Percentiles rank a stretch among this genome's conserved stretches.
Conservation (phyloP, 2,113 vertebrate species). For the Ranitomeya variabilis region DNA sequence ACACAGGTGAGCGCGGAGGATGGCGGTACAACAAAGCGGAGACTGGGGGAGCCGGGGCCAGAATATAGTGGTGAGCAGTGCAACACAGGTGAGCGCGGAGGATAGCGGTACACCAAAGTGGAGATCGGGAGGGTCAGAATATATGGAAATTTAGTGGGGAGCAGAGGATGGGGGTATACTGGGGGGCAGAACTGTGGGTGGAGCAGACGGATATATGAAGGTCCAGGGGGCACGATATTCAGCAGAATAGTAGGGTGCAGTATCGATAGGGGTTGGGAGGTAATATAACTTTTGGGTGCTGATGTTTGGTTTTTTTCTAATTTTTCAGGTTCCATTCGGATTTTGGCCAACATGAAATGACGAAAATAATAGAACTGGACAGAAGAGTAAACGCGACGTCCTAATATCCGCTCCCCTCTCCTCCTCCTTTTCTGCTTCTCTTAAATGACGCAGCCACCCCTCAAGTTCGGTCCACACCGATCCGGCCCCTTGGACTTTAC, state of each 20-base stretch:
- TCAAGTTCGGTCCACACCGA: constrained; percentile 52
- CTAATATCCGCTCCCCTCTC: constrained; percentile 65
- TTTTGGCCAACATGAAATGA: constrained; percentile 76
- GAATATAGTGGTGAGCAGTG: background rate
- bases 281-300: background rate
- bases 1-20: background rate
- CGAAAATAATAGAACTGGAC: constrained; percentile 83
- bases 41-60: too few species aligned
- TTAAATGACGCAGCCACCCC: constrained; percentile 53
- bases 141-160: background rate
- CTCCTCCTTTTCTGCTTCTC: constrained; percentile 53
- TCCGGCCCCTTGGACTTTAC: constrained; percentile 33
- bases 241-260: background rate
- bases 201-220: background rate
- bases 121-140: background rate
- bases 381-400: constrained; percentile 84
- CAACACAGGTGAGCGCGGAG: background rate
- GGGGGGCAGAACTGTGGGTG: background rate
- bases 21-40: background rate
- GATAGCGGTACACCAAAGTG: background rate
- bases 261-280: background rate
- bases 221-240: background rate
- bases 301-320: constrained; percentile 11
- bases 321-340: constrained; percentile 72
- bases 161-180: background rate